These are phyloP conservation scores for Platypus cylindrus DNA, from an alignment of 2,888 invertebrate species.

Conservation along the genomic window DNA sequence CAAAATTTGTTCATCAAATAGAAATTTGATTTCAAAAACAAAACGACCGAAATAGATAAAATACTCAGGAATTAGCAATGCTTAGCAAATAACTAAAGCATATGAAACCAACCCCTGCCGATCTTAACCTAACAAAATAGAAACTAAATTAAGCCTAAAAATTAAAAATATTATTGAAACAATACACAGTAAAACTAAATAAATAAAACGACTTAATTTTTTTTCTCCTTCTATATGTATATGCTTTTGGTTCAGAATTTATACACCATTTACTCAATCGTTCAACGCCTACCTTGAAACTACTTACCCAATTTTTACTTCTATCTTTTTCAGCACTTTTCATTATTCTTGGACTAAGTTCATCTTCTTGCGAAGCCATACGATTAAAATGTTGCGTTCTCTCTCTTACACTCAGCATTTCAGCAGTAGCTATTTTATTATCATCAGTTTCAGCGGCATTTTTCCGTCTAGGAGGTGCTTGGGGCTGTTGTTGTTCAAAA, in stretches of 20 bases:
- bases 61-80: too few relatives aligned
- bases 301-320: constrained; percentile 21
- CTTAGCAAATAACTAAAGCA: constrained; percentile 59
- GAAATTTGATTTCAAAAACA: too few relatives aligned
- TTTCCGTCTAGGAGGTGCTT: constrained; percentile 43
- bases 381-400: constrained; percentile 86
- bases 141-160: constrained; percentile 42
- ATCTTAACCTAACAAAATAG: constrained; percentile 59
- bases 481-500: constrained; percentile 32
- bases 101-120: constrained; percentile 58
- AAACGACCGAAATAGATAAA: too few relatives aligned
- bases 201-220: constrained; percentile 49
- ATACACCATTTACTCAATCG: background rate
- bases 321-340: constrained; percentile 33
- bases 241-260: too few relatives aligned
- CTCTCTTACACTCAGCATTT: constrained; percentile 78
- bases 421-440: too few relatives aligned
- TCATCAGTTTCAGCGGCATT: constrained; percentile 31
- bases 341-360: constrained; percentile 36
- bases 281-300: too few relatives aligned
- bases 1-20: too few relatives aligned
- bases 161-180: constrained; percentile 51
- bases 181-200: constrained; percentile 51
- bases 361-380: constrained; percentile 71
- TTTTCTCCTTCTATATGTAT: constrained; percentile 47